Percentiles rank a stretch among this genome's conserved stretches.
Conservation (phyloP, 1,140 invertebrate genomes). For the Drosophila nikananu region DNA sequence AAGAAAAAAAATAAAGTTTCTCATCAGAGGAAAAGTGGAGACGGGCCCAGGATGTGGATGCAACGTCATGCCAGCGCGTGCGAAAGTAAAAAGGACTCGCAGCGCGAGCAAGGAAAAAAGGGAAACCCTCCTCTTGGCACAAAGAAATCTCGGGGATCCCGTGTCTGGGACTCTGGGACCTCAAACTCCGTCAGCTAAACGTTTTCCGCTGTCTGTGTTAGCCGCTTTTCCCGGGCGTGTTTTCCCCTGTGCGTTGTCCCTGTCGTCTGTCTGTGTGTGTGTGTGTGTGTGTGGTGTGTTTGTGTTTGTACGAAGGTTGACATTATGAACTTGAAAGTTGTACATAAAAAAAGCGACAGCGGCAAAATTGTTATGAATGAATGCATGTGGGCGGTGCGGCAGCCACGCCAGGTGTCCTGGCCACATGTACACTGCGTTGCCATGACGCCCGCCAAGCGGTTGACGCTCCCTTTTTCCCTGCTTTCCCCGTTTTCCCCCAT, state of each 20-base stretch:
- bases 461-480: conserved; percentile 9
- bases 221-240: conserved; percentile 25
- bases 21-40: conserved; percentile 41
- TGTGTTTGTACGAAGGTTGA: conserved; percentile 70
- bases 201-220: conserved; percentile 48
- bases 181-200: conserved; percentile 55
- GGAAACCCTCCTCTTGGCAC: conserved; percentile 46
- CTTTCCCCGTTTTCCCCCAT: neutral
- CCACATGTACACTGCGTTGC: conserved; percentile 41
- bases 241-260: conserved; percentile 8
- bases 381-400: conserved; percentile 57
- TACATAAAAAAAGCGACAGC: conserved; percentile 49
- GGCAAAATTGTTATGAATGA: conserved; percentile 78
- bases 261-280: neutral
- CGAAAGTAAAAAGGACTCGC: conserved; percentile 71
- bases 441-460: conserved; percentile 58
- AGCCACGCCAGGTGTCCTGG: conserved; percentile 16
- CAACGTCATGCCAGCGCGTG: conserved; percentile 71
- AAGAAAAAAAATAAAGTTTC: conserved; percentile 39
- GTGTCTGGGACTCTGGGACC: conserved; percentile 60
- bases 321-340: conserved; percentile 84
- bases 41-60: conserved; percentile 38
- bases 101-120: conserved; percentile 29
- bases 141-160: conserved; percentile 67
- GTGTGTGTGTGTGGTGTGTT: neutral